These are phyloP conservation scores for Tetanocera ferruginea DNA, from an alignment of 2,888 invertebrate species.

Conservation along the genomic window DNA sequence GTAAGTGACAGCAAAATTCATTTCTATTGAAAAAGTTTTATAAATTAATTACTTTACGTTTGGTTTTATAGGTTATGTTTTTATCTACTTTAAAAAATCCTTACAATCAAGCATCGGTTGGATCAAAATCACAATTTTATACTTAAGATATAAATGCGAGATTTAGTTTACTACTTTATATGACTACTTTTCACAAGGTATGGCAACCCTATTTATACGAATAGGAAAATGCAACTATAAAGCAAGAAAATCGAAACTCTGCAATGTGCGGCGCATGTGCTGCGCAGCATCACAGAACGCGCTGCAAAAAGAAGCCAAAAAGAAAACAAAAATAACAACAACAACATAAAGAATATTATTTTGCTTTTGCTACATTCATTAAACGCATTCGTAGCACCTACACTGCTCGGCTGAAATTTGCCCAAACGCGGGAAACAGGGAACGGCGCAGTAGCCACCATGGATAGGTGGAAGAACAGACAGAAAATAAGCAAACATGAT, in stretches of 20 bases:
- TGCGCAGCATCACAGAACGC: constrained; percentile 14
- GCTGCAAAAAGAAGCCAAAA: not conserved
- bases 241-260: not conserved
- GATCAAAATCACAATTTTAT: no score
- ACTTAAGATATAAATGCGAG: no score
- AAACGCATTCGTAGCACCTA: not conserved
- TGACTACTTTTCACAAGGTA: no score
- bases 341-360: not conserved
- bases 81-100: no score
- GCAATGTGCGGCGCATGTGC: constrained; percentile 25
- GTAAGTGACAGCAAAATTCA: no score
- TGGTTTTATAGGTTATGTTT: no score
- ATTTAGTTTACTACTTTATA: no score
- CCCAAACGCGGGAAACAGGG: not conserved
- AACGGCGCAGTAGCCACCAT: not conserved
- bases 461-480: no score
- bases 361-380: not conserved
- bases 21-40: no score
- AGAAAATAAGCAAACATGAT: no score
- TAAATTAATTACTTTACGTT: no score
- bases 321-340: not conserved
- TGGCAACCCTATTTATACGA: not conserved
- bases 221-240: not conserved
- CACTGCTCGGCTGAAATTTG: constrained; percentile 5
- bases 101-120: no score